Percentiles rank a stretch among this genome's conserved stretches.
phyloP scores from a whole-genome alignment of 2,888 invertebrate genomes.

The Podotricha telesiphe region DNA sequence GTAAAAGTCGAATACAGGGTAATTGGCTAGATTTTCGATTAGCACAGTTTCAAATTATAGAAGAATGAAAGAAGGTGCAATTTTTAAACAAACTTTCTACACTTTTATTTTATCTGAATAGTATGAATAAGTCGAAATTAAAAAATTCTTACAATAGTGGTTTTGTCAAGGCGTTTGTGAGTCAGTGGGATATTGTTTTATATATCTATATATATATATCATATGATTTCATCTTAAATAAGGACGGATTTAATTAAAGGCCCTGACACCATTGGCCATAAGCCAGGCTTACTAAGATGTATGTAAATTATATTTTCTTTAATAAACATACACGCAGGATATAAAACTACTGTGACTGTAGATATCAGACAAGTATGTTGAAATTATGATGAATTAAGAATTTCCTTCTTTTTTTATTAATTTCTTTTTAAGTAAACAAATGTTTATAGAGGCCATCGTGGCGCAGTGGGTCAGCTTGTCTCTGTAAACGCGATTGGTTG shows the following conservation, averaged over 20 bases:
- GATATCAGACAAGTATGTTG: background rate
- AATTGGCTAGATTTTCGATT: no score
- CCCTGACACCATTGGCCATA: conserved; percentile 55
- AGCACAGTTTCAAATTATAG: no score
- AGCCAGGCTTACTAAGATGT: conserved; percentile 51
- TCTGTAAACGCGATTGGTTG: no score
- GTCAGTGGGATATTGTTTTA: conserved; percentile 10
- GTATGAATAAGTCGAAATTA: no score
- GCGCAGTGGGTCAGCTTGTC: no score
- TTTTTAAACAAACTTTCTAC: no score
- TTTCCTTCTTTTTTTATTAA: background rate
- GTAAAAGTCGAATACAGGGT: no score
- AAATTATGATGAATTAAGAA: background rate
- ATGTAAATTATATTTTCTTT: conserved; percentile 40
- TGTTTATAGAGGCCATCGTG: no score
- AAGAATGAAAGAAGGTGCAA: no score
- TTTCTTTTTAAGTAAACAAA: no score
- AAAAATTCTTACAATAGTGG: background rate
- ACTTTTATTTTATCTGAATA: no score
- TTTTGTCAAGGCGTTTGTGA: background rate
- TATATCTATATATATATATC: background rate
- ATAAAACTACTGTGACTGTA: conserved; percentile 21
- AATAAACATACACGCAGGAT: background rate
- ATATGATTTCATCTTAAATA: conserved; percentile 25
- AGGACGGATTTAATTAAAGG: conserved; percentile 24